A percentile compares a stretch with the other conserved stretches of the same genome.
Conservation (phyloP, 2,797 vertebrate genomes). For the Miichthys miiuy region DNA sequence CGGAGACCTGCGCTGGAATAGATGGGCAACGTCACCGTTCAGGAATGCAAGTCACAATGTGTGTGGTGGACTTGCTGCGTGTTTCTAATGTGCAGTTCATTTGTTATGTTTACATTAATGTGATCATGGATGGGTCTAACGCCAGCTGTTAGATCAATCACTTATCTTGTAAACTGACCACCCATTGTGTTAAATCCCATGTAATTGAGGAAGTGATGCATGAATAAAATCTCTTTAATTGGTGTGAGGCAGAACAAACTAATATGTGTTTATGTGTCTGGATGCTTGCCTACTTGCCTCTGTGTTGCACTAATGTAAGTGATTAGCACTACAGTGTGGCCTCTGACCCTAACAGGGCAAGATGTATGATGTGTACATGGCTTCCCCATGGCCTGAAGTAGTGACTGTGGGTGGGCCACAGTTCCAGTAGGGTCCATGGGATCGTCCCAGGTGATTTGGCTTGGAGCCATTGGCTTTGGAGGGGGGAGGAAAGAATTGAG, state of each 20-base stretch:
- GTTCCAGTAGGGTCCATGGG: conserved; percentile 46
- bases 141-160: conserved; percentile 33
- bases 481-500: conserved; percentile 19
- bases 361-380: conserved; percentile 48
- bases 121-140: conserved; percentile 11
- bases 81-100: conserved; percentile 12
- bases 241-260: conserved; percentile 33
- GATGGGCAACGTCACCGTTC: conserved; percentile 61
- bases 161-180: conserved; percentile 44
- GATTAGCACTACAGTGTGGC: conserved; percentile 49
- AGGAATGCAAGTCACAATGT: conserved; percentile 57
- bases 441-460: conserved; percentile 71
- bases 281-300: conserved; percentile 1
- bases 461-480: conserved; percentile 44
- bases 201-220: conserved; percentile 44
- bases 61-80: conserved; percentile 14
- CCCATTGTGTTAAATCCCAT: conserved; percentile 36
- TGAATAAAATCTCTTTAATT: conserved; percentile 42
- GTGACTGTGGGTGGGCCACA: conserved; percentile 60
- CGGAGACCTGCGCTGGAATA: conserved; percentile 38
- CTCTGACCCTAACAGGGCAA: conserved; percentile 34
- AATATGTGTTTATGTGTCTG: conserved; percentile 1
- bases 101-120: conserved; percentile 16
- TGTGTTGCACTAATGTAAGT: conserved; percentile 43
- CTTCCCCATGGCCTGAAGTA: conserved; percentile 24